These are phyloP conservation scores for Monochamus saltuarius DNA, from an alignment of 1,140 invertebrate species.

Conservation along the genomic window DNA sequence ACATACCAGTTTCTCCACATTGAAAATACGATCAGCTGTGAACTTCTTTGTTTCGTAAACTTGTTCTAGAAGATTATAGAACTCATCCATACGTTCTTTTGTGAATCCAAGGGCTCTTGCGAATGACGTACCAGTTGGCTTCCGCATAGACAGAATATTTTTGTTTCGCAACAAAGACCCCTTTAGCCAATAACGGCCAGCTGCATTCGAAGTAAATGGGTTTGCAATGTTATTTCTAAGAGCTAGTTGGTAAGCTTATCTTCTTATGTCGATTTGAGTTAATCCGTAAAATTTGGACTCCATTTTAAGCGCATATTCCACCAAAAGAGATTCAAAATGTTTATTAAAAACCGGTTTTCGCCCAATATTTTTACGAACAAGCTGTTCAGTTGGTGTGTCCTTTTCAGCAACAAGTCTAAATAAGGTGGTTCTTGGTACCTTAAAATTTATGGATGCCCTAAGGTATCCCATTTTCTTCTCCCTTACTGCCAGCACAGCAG, in stretches of 20 bases:
- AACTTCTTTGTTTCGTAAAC: neutral
- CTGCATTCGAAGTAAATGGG: constrained; percentile 11
- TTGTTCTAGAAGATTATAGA: neutral
- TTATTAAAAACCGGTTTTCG: neutral
- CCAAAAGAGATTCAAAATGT: constrained; percentile 6
- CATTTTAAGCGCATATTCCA: constrained; percentile 14
- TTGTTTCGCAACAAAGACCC: constrained; percentile 11
- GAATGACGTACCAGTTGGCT: constrained; percentile 20
- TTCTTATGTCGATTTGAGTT: constrained; percentile 10
- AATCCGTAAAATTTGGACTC: constrained; percentile 16
- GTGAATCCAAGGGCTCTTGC: constrained; percentile 7
- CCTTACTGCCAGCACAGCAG: constrained; percentile 16
- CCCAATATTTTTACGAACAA: neutral
- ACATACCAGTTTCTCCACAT: too few species aligned
- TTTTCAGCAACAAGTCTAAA: constrained; percentile 3
- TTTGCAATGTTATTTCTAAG: constrained; percentile 11
- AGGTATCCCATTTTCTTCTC: constrained; percentile 7
- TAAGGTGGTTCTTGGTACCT: constrained; percentile 7
- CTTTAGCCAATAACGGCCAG: constrained; percentile 16
- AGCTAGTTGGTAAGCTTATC: constrained; percentile 13
- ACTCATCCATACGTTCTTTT: neutral
- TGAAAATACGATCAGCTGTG: too few species aligned
- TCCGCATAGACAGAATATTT: constrained; percentile 2
- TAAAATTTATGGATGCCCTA: constrained; percentile 5
- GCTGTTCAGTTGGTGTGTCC: too few species aligned